phyloP scores from a whole-genome alignment of 2,113 vertebrate species.

The Riparia riparia region DNA sequence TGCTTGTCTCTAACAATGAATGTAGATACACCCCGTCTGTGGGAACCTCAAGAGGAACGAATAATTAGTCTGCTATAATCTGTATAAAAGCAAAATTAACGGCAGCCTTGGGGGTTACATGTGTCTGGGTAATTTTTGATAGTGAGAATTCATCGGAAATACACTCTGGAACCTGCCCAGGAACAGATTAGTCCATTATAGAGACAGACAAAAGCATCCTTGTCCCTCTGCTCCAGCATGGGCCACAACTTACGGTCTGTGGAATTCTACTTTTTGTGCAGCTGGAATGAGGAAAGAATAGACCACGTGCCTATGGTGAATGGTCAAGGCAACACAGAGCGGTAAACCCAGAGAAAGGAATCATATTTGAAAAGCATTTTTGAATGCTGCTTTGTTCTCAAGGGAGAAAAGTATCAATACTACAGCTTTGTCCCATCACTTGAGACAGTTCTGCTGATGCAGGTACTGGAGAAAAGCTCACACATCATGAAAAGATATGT shows the following conservation, averaged over 20 bases:
- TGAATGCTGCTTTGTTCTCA: neutral
- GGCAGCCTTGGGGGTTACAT: neutral
- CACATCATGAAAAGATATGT: neutral
- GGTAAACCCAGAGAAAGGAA: neutral
- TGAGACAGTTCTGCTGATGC: neutral
- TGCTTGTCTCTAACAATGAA: neutral
- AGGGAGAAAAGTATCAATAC: neutral
- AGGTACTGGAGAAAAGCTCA: neutral
- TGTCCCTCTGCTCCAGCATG: neutral
- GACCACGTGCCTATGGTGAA: neutral
- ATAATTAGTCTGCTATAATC: constrained; percentile 20
- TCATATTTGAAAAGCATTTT: neutral
- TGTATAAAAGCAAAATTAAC: constrained; percentile 32
- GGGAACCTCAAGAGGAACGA: neutral
- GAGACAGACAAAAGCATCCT: neutral
- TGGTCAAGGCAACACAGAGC: neutral
- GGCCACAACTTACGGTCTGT: accelerated
- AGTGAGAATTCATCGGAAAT: constrained; percentile 18
- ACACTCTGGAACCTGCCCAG: neutral
- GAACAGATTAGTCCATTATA: constrained; percentile 14
- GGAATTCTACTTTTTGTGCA: neutral
- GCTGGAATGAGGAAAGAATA: neutral
- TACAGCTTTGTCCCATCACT: neutral
- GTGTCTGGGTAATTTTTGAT: neutral
- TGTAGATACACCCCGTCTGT: neutral